Conservation (phyloP, 2,888 invertebrate species). For the Eristalinus aeneus region DNA sequence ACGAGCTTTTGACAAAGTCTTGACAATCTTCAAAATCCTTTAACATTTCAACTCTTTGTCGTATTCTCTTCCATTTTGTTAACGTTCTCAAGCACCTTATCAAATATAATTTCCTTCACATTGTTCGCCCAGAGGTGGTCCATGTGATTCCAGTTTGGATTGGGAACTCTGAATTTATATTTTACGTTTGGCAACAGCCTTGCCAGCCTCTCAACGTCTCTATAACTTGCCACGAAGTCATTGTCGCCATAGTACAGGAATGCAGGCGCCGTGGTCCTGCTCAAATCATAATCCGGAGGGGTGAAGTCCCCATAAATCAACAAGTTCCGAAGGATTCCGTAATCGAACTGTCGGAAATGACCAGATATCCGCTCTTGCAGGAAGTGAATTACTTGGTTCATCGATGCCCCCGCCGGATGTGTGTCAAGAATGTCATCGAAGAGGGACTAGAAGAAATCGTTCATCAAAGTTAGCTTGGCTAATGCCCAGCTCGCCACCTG, state of each 20-base stretch:
- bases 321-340: slow-evolving; percentile 75
- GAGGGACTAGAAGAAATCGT: slow-evolving; percentile 74
- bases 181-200: slow-evolving; percentile 80
- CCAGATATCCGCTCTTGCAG: slow-evolving; percentile 77
- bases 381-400: slow-evolving; percentile 79
- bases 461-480: not conserved
- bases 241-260: slow-evolving; percentile 82
- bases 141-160: slow-evolving; percentile 83
- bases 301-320: slow-evolving; percentile 74
- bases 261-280: slow-evolving; percentile 79
- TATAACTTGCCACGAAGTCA: slow-evolving; percentile 83
- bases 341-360: slow-evolving; percentile 77
- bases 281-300: slow-evolving; percentile 81
- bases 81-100: slow-evolving; percentile 71
- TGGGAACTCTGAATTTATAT: slow-evolving; percentile 79
- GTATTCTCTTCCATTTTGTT: not conserved
- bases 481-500: not conserved
- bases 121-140: slow-evolving; percentile 85
- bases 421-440: slow-evolving; percentile 78
- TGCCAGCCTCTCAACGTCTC: slow-evolving; percentile 81
- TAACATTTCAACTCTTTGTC: not conserved
- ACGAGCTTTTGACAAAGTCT: no score
- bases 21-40: not conserved
- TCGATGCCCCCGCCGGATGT: slow-evolving; percentile 78
- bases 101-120: slow-evolving; percentile 82